phyloP scores from a whole-genome alignment of 2,888 invertebrate genomes.

The Drosophila cognata region DNA sequence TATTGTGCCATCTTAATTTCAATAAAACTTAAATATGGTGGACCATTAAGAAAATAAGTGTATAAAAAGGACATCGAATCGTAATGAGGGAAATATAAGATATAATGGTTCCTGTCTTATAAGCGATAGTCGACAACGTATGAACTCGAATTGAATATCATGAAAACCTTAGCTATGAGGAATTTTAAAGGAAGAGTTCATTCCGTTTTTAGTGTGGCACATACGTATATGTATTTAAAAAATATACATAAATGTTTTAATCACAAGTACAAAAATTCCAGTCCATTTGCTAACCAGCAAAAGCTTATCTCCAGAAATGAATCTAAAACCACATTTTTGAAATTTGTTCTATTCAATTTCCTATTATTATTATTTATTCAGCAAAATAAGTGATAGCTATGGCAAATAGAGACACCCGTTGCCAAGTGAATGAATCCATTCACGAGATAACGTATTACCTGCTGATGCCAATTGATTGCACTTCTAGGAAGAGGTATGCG shows the following conservation, averaged over 20 bases:
- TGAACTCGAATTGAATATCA: background rate
- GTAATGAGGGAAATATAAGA: too few species aligned
- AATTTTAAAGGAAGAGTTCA: background rate
- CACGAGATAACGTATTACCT: background rate
- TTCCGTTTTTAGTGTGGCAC: background rate
- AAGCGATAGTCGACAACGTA: background rate
- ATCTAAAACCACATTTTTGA: background rate
- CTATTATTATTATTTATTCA: background rate
- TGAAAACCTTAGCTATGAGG: background rate
- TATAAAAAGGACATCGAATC: background rate
- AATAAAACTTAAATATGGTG: background rate
- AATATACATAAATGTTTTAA: background rate
- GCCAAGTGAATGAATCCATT: background rate
- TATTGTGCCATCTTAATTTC: background rate
- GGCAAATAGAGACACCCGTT: background rate
- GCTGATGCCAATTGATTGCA: conserved; percentile 1
- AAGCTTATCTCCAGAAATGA: background rate
- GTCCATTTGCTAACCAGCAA: background rate
- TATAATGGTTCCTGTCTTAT: background rate
- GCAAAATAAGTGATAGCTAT: too few species aligned
- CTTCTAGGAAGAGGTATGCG: background rate
- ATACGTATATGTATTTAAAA: background rate
- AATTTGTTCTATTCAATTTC: background rate
- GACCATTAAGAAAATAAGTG: too few species aligned
- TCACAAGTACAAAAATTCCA: background rate